Evolutionary conservation across 1,140 invertebrate species (phyloP).

Genomic region (Sinonovacula constricta): DNA sequence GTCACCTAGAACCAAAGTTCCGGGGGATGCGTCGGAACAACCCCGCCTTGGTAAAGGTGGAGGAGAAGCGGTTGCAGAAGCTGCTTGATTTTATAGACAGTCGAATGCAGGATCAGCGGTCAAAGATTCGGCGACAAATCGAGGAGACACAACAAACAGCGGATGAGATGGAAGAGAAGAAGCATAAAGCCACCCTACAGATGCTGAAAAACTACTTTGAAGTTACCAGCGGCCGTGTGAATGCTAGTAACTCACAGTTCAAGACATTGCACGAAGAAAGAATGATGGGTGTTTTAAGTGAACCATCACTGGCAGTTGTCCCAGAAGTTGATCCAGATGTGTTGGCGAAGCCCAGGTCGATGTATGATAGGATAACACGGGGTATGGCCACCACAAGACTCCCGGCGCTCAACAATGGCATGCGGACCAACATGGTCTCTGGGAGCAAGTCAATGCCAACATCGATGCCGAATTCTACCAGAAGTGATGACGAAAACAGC

Average conservation of each 20-base stretch:
- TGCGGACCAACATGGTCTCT: slow-evolving; percentile 1
- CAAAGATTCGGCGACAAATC: slow-evolving; percentile 35
- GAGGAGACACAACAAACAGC: slow-evolving; percentile 43
- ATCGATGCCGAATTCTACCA: slow-evolving; percentile 34
- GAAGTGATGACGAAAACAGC: slow-evolving; percentile 41
- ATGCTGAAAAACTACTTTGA: slow-evolving; percentile 49
- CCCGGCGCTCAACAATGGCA: slow-evolving; percentile 11
- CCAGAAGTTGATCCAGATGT: slow-evolving; percentile 49
- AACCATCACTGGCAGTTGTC: slow-evolving; percentile 44
- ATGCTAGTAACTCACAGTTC: slow-evolving; percentile 2
- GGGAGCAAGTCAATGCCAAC: slow-evolving; percentile 16
- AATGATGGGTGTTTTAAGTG: slow-evolving; percentile 42
- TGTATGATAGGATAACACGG: slow-evolving; percentile 44
- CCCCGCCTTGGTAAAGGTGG: slow-evolving; percentile 23
- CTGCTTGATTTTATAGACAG: slow-evolving; percentile 48
- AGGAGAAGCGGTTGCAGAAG: slow-evolving; percentile 38
- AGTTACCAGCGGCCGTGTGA: slow-evolving; percentile 34
- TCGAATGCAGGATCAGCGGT: slow-evolving; percentile 44
- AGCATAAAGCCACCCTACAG: slow-evolving; percentile 42
- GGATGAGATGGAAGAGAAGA: slow-evolving; percentile 38
- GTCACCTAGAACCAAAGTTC: slow-evolving; percentile 38
- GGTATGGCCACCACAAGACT: slow-evolving; percentile 30
- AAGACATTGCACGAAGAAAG: slow-evolving; percentile 43
- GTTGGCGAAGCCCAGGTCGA: slow-evolving; percentile 36
- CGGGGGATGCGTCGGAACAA: slow-evolving; percentile 34